A percentile compares a stretch with the other conserved stretches of the same genome.
These are phyloP conservation scores for Pseudeuparius sepicola DNA, from an alignment of 2,888 invertebrate species.

Conservation along the genomic window DNA sequence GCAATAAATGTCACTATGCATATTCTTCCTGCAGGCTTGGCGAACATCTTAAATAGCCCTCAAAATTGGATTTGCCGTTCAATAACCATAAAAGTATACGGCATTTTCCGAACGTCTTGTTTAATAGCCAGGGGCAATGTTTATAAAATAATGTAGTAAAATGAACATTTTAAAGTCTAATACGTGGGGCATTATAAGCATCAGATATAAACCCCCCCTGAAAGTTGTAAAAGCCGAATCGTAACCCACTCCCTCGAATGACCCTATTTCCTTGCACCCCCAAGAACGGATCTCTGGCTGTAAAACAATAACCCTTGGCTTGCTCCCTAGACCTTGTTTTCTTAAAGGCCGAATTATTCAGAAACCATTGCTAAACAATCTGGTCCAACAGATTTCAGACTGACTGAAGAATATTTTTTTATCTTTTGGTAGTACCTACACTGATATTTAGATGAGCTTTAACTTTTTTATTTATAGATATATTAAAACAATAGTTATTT, in stretches of 20 bases:
- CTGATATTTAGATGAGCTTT: too few species aligned
- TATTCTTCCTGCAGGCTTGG: conserved; percentile 32
- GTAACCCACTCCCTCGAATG: conserved; percentile 27
- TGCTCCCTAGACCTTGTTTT: too few species aligned
- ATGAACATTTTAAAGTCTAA: conserved; percentile 40
- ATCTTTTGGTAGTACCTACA: too few species aligned
- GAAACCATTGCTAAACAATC: too few species aligned
- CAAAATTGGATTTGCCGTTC: conserved; percentile 42
- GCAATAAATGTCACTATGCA: conserved; percentile 38
- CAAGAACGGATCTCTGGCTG: too few species aligned
- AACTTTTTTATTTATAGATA: too few species aligned
- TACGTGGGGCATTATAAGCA: conserved; percentile 38
- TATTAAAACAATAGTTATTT: too few species aligned
- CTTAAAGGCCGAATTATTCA: too few species aligned
- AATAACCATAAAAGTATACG: conserved; percentile 42
- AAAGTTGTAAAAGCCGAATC: conserved; percentile 37
- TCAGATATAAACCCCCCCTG: conserved; percentile 36
- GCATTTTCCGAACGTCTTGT: conserved; percentile 39
- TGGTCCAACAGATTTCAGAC: too few species aligned
- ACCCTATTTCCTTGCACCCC: too few species aligned
- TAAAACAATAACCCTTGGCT: too few species aligned
- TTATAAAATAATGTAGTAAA: conserved; percentile 42
- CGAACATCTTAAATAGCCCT: conserved; percentile 40
- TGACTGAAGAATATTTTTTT: too few species aligned
- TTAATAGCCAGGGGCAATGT: conserved; percentile 39